Evolutionary conservation across 2,113 vertebrate genomes (phyloP).

Genomic region (Eudorcas thomsonii): DNA sequence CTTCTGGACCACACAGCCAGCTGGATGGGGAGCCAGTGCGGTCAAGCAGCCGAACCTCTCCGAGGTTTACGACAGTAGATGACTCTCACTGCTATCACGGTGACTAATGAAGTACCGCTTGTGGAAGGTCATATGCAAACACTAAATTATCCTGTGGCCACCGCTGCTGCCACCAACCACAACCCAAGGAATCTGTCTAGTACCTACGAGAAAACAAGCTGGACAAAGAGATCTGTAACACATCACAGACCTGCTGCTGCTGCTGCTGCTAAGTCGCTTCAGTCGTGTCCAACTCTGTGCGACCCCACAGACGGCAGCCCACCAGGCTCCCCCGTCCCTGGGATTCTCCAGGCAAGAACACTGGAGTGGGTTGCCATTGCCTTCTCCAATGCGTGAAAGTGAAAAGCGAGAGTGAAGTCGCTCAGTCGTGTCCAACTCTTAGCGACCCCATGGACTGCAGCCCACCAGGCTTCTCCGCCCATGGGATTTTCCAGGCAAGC

Average conservation of each 20-base stretch:
- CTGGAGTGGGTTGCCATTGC: too few relatives aligned
- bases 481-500: too few relatives aligned
- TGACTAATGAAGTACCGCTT: background rate
- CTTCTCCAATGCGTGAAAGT: too few relatives aligned
- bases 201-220: background rate
- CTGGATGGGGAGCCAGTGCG: background rate
- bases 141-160: background rate
- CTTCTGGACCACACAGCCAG: background rate
- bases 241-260: background rate
- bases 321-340: too few relatives aligned
- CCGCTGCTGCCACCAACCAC: background rate
- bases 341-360: too few relatives aligned
- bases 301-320: too few relatives aligned
- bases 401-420: too few relatives aligned
- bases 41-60: background rate
- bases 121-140: background rate
- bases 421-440: too few relatives aligned
- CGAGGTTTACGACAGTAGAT: background rate
- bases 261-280: too few relatives aligned
- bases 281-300: accelerated
- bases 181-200: background rate
- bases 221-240: background rate
- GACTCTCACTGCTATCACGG: accelerated
- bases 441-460: too few relatives aligned
- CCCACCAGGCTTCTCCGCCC: too few relatives aligned